These are phyloP conservation scores for Stratiomys singularior DNA, from an alignment of 2,888 invertebrate species.

Conservation along the genomic window DNA sequence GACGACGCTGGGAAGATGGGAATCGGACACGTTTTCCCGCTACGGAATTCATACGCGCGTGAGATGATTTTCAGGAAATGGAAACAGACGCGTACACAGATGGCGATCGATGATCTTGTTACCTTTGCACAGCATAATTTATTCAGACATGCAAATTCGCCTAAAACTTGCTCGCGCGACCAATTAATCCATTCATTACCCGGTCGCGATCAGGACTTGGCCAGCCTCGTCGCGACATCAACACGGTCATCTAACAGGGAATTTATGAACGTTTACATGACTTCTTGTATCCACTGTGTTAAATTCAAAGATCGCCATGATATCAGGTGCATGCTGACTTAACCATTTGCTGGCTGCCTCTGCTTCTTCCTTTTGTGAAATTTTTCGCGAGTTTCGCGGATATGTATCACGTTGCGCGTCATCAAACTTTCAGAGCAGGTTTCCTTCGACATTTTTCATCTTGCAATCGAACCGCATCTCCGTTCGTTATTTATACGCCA, in stretches of 20 bases:
- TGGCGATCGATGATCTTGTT: constrained; percentile 36
- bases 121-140: constrained; percentile 17
- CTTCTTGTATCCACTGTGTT: constrained; percentile 32
- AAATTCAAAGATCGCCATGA: background rate
- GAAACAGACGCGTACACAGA: background rate
- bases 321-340: constrained; percentile 1
- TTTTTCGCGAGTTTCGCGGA: background rate
- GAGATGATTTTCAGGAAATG: constrained; percentile 40
- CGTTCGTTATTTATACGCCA: background rate
- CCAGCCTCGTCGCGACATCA: constrained; percentile 16
- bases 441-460: background rate
- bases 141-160: constrained; percentile 4
- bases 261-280: constrained; percentile 41
- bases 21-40: constrained; percentile 8
- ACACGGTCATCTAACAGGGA: constrained; percentile 41
- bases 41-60: background rate
- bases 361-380: background rate
- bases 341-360: constrained; percentile 21
- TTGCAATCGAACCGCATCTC: background rate
- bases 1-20: background rate
- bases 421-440: background rate
- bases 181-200: constrained; percentile 27
- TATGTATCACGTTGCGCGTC: background rate
- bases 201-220: constrained; percentile 20
- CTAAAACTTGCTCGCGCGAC: background rate